A percentile compares a stretch with the other conserved stretches of the same genome.
Conservation (phyloP, 2,113 vertebrate species). For the Tyrannus savana region DNA sequence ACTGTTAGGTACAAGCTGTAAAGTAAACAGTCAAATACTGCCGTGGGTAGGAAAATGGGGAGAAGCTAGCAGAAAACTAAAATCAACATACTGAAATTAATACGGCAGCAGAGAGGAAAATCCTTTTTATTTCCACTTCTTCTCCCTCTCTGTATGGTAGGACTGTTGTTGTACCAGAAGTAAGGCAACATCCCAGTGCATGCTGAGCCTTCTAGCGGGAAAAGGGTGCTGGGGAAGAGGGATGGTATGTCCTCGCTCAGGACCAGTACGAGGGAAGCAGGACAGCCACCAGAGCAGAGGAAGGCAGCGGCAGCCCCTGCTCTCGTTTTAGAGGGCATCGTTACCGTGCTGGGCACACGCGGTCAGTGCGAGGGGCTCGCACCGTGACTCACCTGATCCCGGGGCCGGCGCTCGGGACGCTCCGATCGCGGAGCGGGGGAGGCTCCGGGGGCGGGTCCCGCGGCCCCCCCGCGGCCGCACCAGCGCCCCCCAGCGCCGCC, state of each 20-base stretch:
- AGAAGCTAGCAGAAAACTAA: not conserved
- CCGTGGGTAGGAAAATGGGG: not conserved
- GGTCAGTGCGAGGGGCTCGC: not conserved
- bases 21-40: not conserved
- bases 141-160: accelerated
- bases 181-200: not conserved
- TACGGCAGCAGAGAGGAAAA: not conserved
- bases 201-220: not conserved
- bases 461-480: not conserved
- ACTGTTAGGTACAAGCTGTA: not conserved
- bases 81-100: not conserved
- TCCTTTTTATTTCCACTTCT: not conserved
- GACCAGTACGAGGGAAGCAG: not conserved
- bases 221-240: not conserved
- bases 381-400: not conserved
- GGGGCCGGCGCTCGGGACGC: not conserved
- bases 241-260: not conserved
- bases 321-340: accelerated
- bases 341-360: accelerated
- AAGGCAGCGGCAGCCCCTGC: not conserved
- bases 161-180: not conserved
- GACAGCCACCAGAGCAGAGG: not conserved
- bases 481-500: not conserved
- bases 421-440: not conserved
- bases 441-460: not conserved